Evolutionary conservation across 1,140 invertebrate genomes (phyloP).

Genomic region (Ectropis grisescens): DNA sequence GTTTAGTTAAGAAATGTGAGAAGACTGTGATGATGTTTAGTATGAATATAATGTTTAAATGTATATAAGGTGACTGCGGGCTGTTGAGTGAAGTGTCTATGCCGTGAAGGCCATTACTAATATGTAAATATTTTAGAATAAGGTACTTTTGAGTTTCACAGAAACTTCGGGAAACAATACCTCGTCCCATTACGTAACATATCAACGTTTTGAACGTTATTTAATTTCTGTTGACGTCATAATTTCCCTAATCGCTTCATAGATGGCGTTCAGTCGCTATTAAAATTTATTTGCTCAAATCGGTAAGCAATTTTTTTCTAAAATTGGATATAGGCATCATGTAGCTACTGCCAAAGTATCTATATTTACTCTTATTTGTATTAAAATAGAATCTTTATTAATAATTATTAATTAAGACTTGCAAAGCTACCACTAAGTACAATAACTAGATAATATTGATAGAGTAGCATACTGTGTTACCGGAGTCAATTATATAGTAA

Average conservation of each 20-base stretch:
- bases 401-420: constrained; percentile 10
- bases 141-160: constrained; percentile 13
- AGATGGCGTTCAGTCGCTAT: constrained; percentile 13
- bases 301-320: constrained; percentile 36
- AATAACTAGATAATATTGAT: constrained; percentile 39
- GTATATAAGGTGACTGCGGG: constrained; percentile 27
- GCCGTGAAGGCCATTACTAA: background rate
- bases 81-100: constrained; percentile 8
- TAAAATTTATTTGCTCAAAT: constrained; percentile 37
- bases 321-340: constrained; percentile 5
- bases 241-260: constrained; percentile 8
- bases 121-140: constrained; percentile 12
- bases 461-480: constrained; percentile 37
- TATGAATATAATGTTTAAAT: constrained; percentile 30
- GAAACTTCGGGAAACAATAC: constrained; percentile 11
- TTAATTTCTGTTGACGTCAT: constrained; percentile 5
- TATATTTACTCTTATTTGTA: no score
- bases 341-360: no score
- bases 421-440: constrained; percentile 46
- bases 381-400: no score
- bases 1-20: constrained; percentile 35
- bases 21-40: constrained; percentile 60
- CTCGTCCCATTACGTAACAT: constrained; percentile 23
- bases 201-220: constrained; percentile 30
- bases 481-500: constrained; percentile 43